Conservation (phyloP, 2,113 vertebrate genomes). For the Gallinago media region DNA sequence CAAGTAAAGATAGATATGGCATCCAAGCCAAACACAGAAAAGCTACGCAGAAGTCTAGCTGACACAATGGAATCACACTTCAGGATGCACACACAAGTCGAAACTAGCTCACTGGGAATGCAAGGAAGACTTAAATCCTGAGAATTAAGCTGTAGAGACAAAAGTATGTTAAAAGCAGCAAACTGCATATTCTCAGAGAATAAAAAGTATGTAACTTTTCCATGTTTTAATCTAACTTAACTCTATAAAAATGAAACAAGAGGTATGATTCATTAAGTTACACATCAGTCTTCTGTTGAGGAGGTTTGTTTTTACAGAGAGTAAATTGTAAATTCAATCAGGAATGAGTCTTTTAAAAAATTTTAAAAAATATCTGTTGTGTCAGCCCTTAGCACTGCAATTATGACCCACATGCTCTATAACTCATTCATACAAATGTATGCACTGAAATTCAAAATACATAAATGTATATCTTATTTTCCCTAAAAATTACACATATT, state of each 20-base stretch:
- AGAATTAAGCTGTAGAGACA: neutral
- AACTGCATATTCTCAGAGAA: neutral
- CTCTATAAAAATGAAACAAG: neutral
- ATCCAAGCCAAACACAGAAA: neutral
- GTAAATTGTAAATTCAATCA: neutral
- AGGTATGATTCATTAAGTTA: neutral
- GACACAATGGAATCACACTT: neutral
- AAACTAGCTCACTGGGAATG: neutral
- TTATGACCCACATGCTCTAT: neutral
- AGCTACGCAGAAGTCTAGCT: neutral
- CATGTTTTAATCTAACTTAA: neutral
- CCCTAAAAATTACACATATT: neutral
- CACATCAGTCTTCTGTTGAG: neutral
- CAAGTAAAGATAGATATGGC: neutral
- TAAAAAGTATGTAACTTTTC: neutral
- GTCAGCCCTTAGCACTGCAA: neutral
- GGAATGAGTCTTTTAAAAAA: neutral
- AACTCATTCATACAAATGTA: neutral
- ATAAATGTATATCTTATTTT: neutral
- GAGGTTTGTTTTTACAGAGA: neutral
- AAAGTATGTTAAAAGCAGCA: neutral
- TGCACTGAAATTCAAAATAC: neutral
- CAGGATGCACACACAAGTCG: neutral
- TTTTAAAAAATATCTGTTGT: neutral
- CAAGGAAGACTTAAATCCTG: neutral